Evolutionary conservation across 2,888 invertebrate species (phyloP), one percentile per base, ranked within the genome.

Genomic region (Brachycybe producta): DNA sequence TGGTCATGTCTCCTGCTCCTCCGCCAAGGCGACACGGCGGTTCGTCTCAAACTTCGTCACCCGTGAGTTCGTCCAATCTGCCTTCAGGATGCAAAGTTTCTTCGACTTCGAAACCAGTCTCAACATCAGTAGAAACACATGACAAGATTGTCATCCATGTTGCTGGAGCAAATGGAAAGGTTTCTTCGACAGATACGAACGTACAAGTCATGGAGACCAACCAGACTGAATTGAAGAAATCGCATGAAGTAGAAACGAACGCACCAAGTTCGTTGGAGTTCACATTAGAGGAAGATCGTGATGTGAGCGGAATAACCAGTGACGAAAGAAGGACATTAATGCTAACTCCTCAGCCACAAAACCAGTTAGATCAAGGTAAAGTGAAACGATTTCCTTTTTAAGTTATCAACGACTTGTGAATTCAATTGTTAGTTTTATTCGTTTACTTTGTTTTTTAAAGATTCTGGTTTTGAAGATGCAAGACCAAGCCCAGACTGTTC

Each of bases 401-500:
- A n/a, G n/a, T n/a, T 15, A 26, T 24, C 27, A 26, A 8, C 11
- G 19, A 42, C 4, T 26, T 11, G 2, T 3, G 5, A 40, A 21
- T 5, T 42, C 30, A 32, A 19, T 19, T 15, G 15, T 21, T 32
- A 45, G 34, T 23, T 17, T 5, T 3, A 13, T 13, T n/a, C 17
- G 19, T 43, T 7, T 24, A 17, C 2, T 19, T 3, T 41, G 5
- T 41, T 36, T 30, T 13, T 17, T 26, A 8, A 32, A 34, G 50
- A 50, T 50, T 50, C 50, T 26, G 50, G 50, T 8, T 50, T 35
- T 35, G 50, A 50, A 50, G 50, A 50, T 30, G 28, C 43, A 23
- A 39, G 41, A 35, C 19, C 42, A 1, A 50, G 35, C 13, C 50
- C 50, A 17, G 36, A 43, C 5, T 34, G 32, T 30, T 43, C 43